A percentile compares a stretch with the other conserved stretches of the same genome.
Evolutionary conservation across 2,888 invertebrate species (phyloP).

Genomic region (Acanthosepion pharaonis): DNA sequence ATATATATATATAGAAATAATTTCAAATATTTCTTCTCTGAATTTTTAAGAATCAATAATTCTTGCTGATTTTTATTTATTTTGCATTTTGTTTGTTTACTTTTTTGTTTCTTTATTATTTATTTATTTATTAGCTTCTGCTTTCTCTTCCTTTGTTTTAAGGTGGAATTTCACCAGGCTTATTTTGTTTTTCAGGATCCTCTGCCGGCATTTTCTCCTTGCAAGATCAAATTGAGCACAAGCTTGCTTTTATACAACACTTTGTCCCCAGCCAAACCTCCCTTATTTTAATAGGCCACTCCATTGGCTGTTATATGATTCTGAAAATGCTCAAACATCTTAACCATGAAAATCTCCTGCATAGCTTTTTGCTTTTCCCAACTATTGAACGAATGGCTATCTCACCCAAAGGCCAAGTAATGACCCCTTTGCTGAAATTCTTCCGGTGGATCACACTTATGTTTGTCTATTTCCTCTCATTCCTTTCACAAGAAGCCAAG

Average conservation of each 20-base stretch:
- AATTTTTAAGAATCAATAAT: too few relatives aligned
- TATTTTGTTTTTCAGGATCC: slow-evolving; percentile 56
- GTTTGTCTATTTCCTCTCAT: slow-evolving; percentile 65
- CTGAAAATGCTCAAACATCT: slow-evolving; percentile 81
- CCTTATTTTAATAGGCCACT: slow-evolving; percentile 89
- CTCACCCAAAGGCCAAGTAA: slow-evolving; percentile 84
- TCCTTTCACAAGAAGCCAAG: slow-evolving; percentile 61
- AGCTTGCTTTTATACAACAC: slow-evolving; percentile 84
- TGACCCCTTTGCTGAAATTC: slow-evolving; percentile 78
- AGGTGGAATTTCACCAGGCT: not conserved
- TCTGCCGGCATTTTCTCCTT: slow-evolving; percentile 76
- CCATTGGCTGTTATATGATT: slow-evolving; percentile 90
- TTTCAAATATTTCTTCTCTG: too few relatives aligned
- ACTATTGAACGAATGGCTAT: slow-evolving; percentile 88
- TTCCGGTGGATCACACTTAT: slow-evolving; percentile 71
- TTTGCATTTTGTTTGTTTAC: not conserved
- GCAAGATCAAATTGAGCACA: slow-evolving; percentile 86
- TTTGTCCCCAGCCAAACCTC: slow-evolving; percentile 81
- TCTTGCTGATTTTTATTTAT: not conserved
- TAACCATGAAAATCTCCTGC: slow-evolving; percentile 66
- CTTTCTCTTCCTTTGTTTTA: slow-evolving; percentile 24
- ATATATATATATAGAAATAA: too few relatives aligned
- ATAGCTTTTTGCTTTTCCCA: slow-evolving; percentile 85
- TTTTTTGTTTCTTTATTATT: not conserved
- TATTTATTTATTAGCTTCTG: not conserved